Evolutionary conservation across 2,113 vertebrate genomes (phyloP).

Genomic region (Festucalex cinctus): DNA sequence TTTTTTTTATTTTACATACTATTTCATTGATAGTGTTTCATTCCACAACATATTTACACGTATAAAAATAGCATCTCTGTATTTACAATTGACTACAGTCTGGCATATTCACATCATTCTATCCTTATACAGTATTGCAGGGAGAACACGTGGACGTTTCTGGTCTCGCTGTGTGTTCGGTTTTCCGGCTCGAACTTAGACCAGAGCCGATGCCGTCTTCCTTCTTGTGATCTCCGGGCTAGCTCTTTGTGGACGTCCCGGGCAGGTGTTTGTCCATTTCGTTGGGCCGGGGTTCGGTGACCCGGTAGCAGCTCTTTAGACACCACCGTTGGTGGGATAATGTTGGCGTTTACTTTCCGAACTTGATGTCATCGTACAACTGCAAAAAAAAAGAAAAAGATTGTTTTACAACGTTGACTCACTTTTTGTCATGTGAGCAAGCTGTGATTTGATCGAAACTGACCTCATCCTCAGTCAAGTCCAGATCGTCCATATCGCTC

Average conservation of each 20-base stretch:
- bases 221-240: conserved; percentile 32
- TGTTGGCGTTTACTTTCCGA: conserved; percentile 57
- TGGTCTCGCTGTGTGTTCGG: conserved; percentile 18
- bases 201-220: conserved; percentile 46
- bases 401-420: neutral
- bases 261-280: conserved; percentile 17
- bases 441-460: conserved; percentile 27
- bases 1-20: conserved; percentile 44
- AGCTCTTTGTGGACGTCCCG: conserved; percentile 34
- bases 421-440: neutral
- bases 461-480: conserved; percentile 85
- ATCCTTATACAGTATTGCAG: conserved; percentile 39
- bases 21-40: conserved; percentile 70
- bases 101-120: conserved; percentile 50
- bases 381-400: conserved; percentile 28
- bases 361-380: conserved; percentile 75
- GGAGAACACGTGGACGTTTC: conserved; percentile 18
- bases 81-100: conserved; percentile 71
- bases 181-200: conserved; percentile 14
- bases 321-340: conserved; percentile 10
- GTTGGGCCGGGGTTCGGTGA: conserved; percentile 13
- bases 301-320: conserved; percentile 55
- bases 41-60: conserved; percentile 57
- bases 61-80: conserved; percentile 75
- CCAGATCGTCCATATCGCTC: conserved; percentile 79